Conservation (phyloP, 2,888 invertebrate species). For the Zaprionus lineosus region DNA sequence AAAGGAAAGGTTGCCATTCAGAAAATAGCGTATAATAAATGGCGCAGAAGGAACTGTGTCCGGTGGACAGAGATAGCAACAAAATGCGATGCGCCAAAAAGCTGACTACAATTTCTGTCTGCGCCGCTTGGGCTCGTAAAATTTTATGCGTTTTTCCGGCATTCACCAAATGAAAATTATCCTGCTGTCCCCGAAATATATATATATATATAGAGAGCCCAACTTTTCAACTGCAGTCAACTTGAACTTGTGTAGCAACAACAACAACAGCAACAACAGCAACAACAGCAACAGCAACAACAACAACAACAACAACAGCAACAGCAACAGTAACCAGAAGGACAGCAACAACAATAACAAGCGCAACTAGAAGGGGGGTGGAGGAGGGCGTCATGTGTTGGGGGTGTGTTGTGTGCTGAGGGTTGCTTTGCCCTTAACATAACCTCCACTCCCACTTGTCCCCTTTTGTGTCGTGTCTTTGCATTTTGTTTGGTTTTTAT, state of each 20-base stretch:
- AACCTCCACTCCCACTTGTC: constrained; percentile 15
- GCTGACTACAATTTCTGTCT: constrained; percentile 67
- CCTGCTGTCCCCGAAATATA: constrained; percentile 44
- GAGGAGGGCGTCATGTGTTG: neutral
- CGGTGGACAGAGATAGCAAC: neutral
- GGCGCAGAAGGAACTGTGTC: constrained; percentile 1
- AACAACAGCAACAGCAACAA: constrained; percentile 12
- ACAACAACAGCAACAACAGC: constrained; percentile 34
- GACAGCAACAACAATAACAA: constrained; percentile 1
- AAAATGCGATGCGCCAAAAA: constrained; percentile 58
- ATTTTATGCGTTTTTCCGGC: constrained; percentile 82
- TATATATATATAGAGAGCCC: constrained; percentile 12
- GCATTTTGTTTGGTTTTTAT: constrained; percentile 79
- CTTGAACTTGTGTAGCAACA: constrained; percentile 74
- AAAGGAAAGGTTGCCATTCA: no score
- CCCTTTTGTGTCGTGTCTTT: constrained; percentile 61
- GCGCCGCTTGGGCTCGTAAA: constrained; percentile 78
- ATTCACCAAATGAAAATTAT: constrained; percentile 77
- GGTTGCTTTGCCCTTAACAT: constrained; percentile 62
- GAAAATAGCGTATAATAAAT: constrained; percentile 26
- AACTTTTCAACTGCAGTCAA: constrained; percentile 71
- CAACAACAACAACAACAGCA: neutral
- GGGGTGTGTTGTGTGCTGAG: constrained; percentile 44
- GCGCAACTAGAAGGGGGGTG: neutral
- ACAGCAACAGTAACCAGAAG: constrained; percentile 32